Percentiles rank a stretch among this genome's conserved stretches.
Evolutionary conservation across 2,113 vertebrate genomes (phyloP).

Genomic region (Mixornis gularis): DNA sequence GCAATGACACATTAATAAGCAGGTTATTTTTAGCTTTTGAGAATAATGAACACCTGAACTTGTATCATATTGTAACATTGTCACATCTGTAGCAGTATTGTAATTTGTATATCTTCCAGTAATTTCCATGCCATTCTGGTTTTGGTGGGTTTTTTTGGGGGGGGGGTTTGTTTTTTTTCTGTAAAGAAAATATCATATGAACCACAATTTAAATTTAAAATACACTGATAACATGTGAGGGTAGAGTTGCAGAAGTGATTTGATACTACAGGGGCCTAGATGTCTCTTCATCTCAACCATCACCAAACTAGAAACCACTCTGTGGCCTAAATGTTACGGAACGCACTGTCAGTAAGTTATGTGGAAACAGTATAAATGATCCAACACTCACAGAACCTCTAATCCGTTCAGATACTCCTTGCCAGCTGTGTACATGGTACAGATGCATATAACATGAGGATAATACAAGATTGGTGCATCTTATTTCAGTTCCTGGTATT

Average conservation of each 20-base stretch:
- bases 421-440: neutral
- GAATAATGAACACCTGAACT: neutral
- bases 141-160: too few relatives aligned
- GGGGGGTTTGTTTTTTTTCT: neutral
- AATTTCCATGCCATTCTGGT: neutral
- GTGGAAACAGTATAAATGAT: neutral
- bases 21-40: slow-evolving; percentile 11
- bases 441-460: neutral
- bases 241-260: neutral
- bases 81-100: neutral
- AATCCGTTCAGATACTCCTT: neutral
- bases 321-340: neutral
- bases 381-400: neutral
- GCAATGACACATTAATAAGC: neutral
- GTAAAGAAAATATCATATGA: neutral
- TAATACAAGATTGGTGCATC: neutral
- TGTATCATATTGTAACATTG: neutral
- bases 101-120: neutral
- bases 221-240: neutral
- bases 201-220: neutral
- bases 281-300: neutral
- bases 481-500: neutral
- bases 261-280: neutral
- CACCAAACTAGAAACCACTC: neutral
- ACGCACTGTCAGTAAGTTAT: rapidly evolving